phyloP scores from a whole-genome alignment of 2,888 invertebrate genomes.

The Standfussiana lucernea region DNA sequence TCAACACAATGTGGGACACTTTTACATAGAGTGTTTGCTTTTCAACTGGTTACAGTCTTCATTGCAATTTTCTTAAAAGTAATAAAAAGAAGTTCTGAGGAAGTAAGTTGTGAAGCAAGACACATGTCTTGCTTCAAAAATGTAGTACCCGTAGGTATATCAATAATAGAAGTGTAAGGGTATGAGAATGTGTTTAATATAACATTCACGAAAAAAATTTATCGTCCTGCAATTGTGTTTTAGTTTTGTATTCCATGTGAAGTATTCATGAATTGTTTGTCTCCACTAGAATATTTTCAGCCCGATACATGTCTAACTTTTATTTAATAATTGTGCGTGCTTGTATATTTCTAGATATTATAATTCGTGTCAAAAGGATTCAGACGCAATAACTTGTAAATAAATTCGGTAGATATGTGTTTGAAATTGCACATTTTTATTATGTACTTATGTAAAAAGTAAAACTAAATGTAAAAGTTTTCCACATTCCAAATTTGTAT shows the following conservation, averaged over 20 bases:
- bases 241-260: conserved; percentile 5
- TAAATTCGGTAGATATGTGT: conserved; percentile 36
- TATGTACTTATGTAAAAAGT: conserved; percentile 33
- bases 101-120: too few species aligned
- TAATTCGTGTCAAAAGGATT: conserved; percentile 7
- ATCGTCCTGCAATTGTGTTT: background rate
- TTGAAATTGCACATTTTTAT: background rate
- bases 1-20: conserved; percentile 29
- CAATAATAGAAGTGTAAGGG: conserved; percentile 2
- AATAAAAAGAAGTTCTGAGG: background rate
- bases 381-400: conserved; percentile 43
- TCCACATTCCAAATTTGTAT: conserved; percentile 43
- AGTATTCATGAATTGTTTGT: background rate
- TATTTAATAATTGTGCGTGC: background rate
- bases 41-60: conserved; percentile 15
- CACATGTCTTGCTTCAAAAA: conserved; percentile 19
- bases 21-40: conserved; percentile 50
- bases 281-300: conserved; percentile 23
- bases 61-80: background rate
- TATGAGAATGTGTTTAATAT: conserved; percentile 11
- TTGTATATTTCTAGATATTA: conserved; percentile 6
- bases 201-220: background rate
- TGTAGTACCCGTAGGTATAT: background rate
- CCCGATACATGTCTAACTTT: background rate
- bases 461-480: conserved; percentile 50